phyloP scores from a whole-genome alignment of 1,140 invertebrate species.

The Drosophila littoralis region DNA sequence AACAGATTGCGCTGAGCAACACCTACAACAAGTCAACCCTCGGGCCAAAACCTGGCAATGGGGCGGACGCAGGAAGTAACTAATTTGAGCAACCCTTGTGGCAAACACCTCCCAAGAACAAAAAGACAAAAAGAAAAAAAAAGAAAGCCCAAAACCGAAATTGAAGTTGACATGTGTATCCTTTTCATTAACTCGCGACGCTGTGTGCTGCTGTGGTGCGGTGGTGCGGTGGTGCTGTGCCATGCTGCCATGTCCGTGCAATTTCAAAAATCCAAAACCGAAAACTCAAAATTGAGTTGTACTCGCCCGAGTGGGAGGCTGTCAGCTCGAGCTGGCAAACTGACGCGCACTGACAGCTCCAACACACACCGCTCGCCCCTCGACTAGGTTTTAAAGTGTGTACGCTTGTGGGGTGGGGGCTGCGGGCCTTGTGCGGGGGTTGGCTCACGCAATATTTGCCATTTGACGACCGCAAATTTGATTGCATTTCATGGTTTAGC shows the following conservation, averaged over 20 bases:
- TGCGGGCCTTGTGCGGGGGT: background rate
- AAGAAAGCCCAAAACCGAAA: slow-evolving; percentile 63
- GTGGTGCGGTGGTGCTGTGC: slow-evolving; percentile 35
- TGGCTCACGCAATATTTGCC: slow-evolving; percentile 73
- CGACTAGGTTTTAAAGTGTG: slow-evolving; percentile 62
- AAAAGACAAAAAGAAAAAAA: slow-evolving; percentile 50
- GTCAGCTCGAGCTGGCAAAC: slow-evolving; percentile 74
- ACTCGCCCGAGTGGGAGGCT: slow-evolving; percentile 54
- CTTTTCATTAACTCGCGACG: slow-evolving; percentile 84
- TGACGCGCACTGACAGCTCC: slow-evolving; percentile 75
- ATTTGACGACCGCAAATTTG: slow-evolving; percentile 84
- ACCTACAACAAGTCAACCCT: slow-evolving; percentile 70
- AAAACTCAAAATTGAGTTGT: slow-evolving; percentile 83
- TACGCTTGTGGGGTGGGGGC: slow-evolving; percentile 4
- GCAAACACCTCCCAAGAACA: slow-evolving; percentile 63
- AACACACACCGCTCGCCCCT: slow-evolving; percentile 7
- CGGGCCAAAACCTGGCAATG: slow-evolving; percentile 9
- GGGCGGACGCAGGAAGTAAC: slow-evolving; percentile 63
- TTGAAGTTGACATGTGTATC: slow-evolving; percentile 84
- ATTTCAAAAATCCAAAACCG: slow-evolving; percentile 60
- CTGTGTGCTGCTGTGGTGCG: slow-evolving; percentile 32
- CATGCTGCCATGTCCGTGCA: slow-evolving; percentile 52
- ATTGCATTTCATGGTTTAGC: slow-evolving; percentile 83
- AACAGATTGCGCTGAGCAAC: slow-evolving; percentile 75
- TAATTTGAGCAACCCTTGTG: slow-evolving; percentile 81